These are phyloP conservation scores for Thumatha senex DNA, from an alignment of 2,888 invertebrate species.

Conservation along the genomic window DNA sequence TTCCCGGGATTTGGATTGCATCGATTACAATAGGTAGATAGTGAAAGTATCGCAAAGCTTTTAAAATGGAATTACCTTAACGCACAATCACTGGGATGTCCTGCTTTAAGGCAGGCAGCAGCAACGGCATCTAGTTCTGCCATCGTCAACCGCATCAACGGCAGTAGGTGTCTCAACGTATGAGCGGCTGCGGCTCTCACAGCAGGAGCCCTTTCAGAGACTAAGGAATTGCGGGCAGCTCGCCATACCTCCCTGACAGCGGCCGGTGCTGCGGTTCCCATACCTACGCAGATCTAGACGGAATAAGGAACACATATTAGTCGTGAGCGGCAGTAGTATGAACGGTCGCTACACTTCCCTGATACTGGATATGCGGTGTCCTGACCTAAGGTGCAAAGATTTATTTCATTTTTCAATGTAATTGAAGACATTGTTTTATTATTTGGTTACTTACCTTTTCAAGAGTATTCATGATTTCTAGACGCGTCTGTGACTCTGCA, in stretches of 20 bases:
- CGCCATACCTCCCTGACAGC: constrained; percentile 95
- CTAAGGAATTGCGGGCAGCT: constrained; percentile 90
- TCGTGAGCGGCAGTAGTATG: too few relatives aligned
- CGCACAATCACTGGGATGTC: constrained; percentile 68
- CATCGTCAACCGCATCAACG: constrained; percentile 93
- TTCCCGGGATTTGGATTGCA: too few relatives aligned
- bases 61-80: constrained; percentile 48
- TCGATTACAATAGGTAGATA: too few relatives aligned
- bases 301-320: neutral
- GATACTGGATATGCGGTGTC: too few relatives aligned
- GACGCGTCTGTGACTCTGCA: constrained; percentile 97
- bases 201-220: constrained; percentile 95
- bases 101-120: constrained; percentile 94
- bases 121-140: constrained; percentile 96
- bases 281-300: constrained; percentile 92
- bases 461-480: constrained; percentile 98
- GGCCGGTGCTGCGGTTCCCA: constrained; percentile 94
- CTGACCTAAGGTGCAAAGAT: too few relatives aligned
- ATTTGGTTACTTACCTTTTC: constrained; percentile 87
- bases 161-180: constrained; percentile 94
- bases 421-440: too few relatives aligned
- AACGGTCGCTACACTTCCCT: too few relatives aligned
- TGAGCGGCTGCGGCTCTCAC: constrained; percentile 97
- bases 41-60: too few relatives aligned
- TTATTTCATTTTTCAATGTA: too few relatives aligned